Evolutionary conservation across 2,888 invertebrate genomes (phyloP), one percentile per base, ranked within the genome.

Genomic region (Girardia tigrina): DNA sequence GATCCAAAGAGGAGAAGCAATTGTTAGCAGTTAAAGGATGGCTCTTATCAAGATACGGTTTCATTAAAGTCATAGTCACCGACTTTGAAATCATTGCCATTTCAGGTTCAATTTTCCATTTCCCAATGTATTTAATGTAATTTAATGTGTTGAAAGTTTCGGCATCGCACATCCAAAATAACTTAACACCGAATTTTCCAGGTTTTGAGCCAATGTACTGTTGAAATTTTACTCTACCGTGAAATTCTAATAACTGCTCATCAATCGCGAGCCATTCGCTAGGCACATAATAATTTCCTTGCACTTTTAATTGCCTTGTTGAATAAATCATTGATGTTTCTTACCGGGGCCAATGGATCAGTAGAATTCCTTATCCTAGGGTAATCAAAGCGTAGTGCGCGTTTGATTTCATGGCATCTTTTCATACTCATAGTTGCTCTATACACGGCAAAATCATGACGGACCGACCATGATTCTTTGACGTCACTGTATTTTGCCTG

Each of bases 371-470:
- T 27, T 23, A 27, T 27, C n/a, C 72, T 27, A 20, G 26, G 26
- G 28, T 72, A 27, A 28, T 72, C 72, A 23, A 23, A n/a, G n/a
- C 72, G 28, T 28, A 72, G 28, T n/a, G n/a, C n/a, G n/a, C n/a
- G 72, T 72, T 72, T 72, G n/a, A 72, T 72, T 23, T 23, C 27
- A 72, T 29, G 29, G 28, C 26, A 27, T 72, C 72, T 72, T 8
- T 72, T 29, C 28, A 28, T 72, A 20, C 28, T 28, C 72, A 72
- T 72, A 8, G 72, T 28, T 72, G 72, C 26, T 28, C 72, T 27
- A 72, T 29, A 72, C 26, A 72, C 28, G n/a, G 72, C 28, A 72
- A 28, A 29, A 26, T 29, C 72, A 72, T 72, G n/a, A n/a, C n/a
- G n/a, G n/a, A n/a, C n/a, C n/a, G n/a, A n/a, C n/a, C n/a, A n/a